These are phyloP conservation scores for Mesaphorura yosii DNA, from an alignment of 1,140 invertebrate species.

Conservation along the genomic window DNA sequence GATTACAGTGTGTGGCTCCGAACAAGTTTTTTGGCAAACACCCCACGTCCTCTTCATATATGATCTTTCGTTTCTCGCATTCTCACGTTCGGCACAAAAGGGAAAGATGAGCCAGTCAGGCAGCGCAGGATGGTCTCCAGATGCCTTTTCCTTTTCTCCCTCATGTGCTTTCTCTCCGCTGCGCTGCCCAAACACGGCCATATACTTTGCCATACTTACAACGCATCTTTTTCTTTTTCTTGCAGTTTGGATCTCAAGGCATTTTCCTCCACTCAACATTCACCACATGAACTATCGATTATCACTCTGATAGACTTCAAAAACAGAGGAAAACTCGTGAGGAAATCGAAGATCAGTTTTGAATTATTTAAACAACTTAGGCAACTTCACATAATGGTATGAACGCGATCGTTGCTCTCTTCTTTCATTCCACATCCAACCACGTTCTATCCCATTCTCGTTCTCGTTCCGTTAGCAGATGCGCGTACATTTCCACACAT, in stretches of 20 bases:
- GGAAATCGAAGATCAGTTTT: conserved; percentile 31
- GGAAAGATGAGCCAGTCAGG: too few species aligned
- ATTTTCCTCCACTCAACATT: conserved; percentile 24
- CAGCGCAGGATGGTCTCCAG: too few species aligned
- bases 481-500: too few species aligned
- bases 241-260: conserved; percentile 27
- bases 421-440: conserved; percentile 1
- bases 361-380: conserved; percentile 31
- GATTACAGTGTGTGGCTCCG: too few species aligned
- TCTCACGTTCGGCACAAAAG: conserved; percentile 7
- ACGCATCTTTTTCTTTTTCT: conserved; percentile 12
- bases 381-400: conserved; percentile 26
- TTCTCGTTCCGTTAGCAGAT: too few species aligned
- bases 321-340: conserved; percentile 25
- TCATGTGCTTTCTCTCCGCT: too few species aligned
- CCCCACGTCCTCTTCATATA: conserved; percentile 16
- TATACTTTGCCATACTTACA: too few species aligned
- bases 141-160: too few species aligned
- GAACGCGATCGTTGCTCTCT: conserved; percentile 7
- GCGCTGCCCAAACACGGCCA: too few species aligned
- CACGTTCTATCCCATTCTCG: conserved; percentile 1
- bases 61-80: too few species aligned
- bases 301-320: conserved; percentile 32
- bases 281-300: conserved; percentile 31
- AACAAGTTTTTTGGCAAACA: conserved; percentile 10